Evolutionary conservation across 2,888 invertebrate genomes (phyloP).

Genomic region (Marasmarcha lunaedactyla): DNA sequence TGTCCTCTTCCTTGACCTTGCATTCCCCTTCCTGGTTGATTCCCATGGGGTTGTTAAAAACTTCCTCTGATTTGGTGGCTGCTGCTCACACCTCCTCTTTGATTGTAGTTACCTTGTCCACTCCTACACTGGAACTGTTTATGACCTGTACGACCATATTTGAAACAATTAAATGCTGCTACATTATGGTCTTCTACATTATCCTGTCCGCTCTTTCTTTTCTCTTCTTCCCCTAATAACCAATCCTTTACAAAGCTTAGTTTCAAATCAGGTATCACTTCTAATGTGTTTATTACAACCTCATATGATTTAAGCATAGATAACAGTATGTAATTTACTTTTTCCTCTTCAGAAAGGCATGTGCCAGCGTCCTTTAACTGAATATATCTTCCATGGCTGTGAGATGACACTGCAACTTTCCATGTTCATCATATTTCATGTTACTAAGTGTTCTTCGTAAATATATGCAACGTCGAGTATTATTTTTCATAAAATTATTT

Average conservation of each 20-base stretch:
- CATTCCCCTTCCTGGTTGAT: too few species aligned
- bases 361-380: neutral
- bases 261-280: neutral
- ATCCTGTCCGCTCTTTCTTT: neutral
- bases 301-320: slow-evolving; percentile 5
- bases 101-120: too few species aligned
- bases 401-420: slow-evolving; percentile 2
- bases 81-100: too few species aligned
- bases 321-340: slow-evolving; percentile 3
- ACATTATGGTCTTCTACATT: neutral
- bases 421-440: neutral
- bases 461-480: neutral
- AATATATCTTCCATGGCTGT: neutral
- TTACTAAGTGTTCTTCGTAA: neutral
- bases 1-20: too few species aligned
- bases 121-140: slow-evolving; percentile 6
- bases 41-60: too few species aligned
- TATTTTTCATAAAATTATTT: neutral
- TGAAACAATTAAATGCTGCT: slow-evolving; percentile 1
- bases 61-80: too few species aligned
- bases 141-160: slow-evolving; percentile 2
- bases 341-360: slow-evolving; percentile 3
- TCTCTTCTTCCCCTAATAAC: slow-evolving; percentile 9
- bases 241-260: slow-evolving; percentile 6
- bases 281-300: slow-evolving; percentile 1